Conservation (phyloP, 2,888 invertebrate genomes). For the Heliconius charithonia region DNA sequence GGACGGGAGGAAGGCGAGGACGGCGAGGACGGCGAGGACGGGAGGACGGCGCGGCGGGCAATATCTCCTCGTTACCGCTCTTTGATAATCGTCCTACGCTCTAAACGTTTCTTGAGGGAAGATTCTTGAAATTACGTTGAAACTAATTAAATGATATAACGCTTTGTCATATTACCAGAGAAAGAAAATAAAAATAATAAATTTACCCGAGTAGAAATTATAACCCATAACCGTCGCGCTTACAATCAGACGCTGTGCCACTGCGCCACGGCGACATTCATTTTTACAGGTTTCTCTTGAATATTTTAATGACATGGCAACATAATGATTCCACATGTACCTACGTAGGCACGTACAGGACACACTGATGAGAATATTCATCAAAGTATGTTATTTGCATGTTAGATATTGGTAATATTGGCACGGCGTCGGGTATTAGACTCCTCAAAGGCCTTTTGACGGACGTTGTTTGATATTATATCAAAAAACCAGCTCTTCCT, state of each 20-base stretch:
- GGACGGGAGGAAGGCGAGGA: background rate
- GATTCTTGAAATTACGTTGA: background rate
- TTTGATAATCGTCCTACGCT: slow-evolving; percentile 11
- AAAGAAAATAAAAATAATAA: too few species aligned
- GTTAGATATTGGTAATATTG: slow-evolving; percentile 38
- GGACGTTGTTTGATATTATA: slow-evolving; percentile 40
- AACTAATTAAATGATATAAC: background rate
- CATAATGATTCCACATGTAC: background rate
- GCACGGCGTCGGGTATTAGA: slow-evolving; percentile 39
- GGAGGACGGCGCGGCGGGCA: slow-evolving; percentile 11
- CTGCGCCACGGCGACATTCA: too few species aligned
- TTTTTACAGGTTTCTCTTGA: too few species aligned
- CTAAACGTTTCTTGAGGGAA: background rate
- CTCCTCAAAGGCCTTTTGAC: slow-evolving; percentile 42
- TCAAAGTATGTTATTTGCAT: slow-evolving; percentile 42
- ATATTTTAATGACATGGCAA: too few species aligned
- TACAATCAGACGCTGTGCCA: too few species aligned
- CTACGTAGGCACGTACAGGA: background rate
- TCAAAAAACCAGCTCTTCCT: slow-evolving; percentile 32
- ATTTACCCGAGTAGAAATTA: too few species aligned
- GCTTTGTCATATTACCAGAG: too few species aligned
- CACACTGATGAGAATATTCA: slow-evolving; percentile 32
- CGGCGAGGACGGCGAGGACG: background rate
- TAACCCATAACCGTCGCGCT: too few species aligned
- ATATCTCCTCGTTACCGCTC: slow-evolving; percentile 28